These are phyloP conservation scores for Malurus alboscapulatus DNA, from an alignment of 2,113 vertebrate genomes.

Conservation along the genomic window DNA sequence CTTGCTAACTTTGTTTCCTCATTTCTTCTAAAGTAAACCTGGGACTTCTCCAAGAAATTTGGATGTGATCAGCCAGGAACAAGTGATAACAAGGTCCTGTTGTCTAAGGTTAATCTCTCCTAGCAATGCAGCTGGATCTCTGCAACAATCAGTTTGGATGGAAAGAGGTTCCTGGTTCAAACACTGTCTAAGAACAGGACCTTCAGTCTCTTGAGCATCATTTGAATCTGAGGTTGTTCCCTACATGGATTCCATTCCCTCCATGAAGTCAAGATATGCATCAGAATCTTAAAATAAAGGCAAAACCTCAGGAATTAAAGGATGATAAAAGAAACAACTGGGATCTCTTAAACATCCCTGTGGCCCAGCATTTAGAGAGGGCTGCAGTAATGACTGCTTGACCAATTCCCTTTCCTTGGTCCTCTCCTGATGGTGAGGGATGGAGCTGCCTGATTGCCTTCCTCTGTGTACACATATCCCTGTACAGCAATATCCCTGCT, in stretches of 20 bases:
- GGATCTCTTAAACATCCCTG: neutral
- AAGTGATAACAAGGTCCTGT: neutral
- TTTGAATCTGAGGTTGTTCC: neutral
- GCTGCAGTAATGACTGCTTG: neutral
- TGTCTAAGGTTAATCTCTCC: neutral
- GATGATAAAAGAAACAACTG: neutral
- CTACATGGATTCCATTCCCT: neutral
- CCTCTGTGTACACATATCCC: neutral
- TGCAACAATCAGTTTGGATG: neutral
- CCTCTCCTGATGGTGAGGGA: neutral
- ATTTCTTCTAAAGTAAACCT: neutral
- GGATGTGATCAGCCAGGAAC: neutral
- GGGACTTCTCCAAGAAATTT: neutral
- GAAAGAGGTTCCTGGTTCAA: neutral
- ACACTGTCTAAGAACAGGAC: neutral
- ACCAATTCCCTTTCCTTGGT: neutral
- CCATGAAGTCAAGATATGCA: neutral
- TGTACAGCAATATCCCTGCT: neutral
- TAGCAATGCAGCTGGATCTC: neutral
- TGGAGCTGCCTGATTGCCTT: neutral
- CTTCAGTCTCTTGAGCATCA: neutral
- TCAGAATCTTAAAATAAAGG: neutral
- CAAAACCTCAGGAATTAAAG: neutral
- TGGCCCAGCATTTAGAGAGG: neutral
- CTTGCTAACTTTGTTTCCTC: neutral